These are phyloP conservation scores for Cantharis rustica DNA, from an alignment of 2,888 invertebrate species.

Conservation along the genomic window DNA sequence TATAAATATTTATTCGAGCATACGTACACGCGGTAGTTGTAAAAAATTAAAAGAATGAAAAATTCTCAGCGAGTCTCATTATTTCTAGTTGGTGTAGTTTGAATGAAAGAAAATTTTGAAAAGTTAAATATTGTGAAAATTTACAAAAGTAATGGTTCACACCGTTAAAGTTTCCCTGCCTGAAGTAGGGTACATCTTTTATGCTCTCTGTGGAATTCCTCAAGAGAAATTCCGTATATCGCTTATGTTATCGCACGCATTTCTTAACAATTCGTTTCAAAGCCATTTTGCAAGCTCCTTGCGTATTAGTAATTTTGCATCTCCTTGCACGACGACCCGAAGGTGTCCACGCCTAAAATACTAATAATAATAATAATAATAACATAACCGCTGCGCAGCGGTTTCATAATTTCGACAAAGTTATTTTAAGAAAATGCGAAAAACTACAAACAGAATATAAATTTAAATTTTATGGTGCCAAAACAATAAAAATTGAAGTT, in stretches of 20 bases:
- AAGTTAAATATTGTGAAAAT: background rate
- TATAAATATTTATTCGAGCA: background rate
- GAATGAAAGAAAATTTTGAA: background rate
- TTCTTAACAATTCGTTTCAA: background rate
- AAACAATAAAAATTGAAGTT: conserved; percentile 44
- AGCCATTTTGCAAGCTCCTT: background rate
- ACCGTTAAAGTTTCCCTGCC: background rate
- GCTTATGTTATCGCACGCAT: background rate
- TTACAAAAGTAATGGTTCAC: background rate
- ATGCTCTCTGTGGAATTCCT: background rate
- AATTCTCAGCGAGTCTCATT: background rate
- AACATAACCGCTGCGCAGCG: no score
- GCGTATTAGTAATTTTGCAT: background rate
- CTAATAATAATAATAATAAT: no score
- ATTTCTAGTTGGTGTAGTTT: background rate
- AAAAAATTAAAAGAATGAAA: background rate
- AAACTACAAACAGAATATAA: conserved; percentile 26
- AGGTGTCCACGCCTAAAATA: background rate
- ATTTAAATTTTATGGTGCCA: conserved; percentile 40
- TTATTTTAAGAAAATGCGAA: conserved; percentile 3
- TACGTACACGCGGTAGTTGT: background rate
- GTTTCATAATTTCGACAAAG: background rate
- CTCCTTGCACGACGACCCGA: background rate
- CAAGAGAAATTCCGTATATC: background rate
- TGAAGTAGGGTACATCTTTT: background rate